Percentiles rank a stretch among this genome's conserved stretches.
These are phyloP conservation scores for Charadrius vociferus DNA, from an alignment of 2,113 vertebrate species.

Conservation along the genomic window DNA sequence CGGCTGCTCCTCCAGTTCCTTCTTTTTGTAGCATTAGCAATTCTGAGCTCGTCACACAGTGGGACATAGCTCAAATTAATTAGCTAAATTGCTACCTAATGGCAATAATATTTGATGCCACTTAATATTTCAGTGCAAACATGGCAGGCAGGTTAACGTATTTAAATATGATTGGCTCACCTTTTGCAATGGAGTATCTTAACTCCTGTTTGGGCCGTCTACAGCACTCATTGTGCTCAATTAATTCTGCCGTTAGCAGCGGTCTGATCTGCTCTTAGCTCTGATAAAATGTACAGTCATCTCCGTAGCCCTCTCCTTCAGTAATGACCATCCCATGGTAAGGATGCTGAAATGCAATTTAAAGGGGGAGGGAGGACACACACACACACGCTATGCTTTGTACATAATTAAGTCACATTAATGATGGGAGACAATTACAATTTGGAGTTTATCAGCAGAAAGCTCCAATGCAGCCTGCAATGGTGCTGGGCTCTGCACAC, in stretches of 20 bases:
- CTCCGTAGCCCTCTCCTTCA: not conserved
- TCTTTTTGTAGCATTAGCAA: not conserved
- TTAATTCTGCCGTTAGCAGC: conserved; percentile 25
- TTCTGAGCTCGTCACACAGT: conserved; percentile 13
- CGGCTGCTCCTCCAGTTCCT: not conserved
- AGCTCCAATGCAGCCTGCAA: not conserved
- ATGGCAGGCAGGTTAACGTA: not conserved
- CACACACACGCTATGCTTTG: not conserved
- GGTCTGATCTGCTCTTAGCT: not conserved
- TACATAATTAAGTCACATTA: not conserved
- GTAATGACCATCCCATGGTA: not conserved
- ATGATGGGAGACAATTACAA: not conserved
- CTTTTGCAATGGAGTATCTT: not conserved
- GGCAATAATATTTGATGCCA: not conserved
- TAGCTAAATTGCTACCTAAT: conserved; percentile 44
- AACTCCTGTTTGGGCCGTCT: not conserved
- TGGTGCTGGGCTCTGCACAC: not conserved
- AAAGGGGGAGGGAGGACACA: not conserved
- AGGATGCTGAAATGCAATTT: not conserved
- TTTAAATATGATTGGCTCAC: not conserved
- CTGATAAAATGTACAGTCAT: not conserved
- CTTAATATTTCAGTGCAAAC: conserved; percentile 45
- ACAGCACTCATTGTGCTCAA: not conserved
- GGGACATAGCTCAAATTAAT: conserved; percentile 41
- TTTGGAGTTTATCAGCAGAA: not conserved